phyloP scores from a whole-genome alignment of 2,888 invertebrate genomes.

The Tenthredo distinguenda region DNA sequence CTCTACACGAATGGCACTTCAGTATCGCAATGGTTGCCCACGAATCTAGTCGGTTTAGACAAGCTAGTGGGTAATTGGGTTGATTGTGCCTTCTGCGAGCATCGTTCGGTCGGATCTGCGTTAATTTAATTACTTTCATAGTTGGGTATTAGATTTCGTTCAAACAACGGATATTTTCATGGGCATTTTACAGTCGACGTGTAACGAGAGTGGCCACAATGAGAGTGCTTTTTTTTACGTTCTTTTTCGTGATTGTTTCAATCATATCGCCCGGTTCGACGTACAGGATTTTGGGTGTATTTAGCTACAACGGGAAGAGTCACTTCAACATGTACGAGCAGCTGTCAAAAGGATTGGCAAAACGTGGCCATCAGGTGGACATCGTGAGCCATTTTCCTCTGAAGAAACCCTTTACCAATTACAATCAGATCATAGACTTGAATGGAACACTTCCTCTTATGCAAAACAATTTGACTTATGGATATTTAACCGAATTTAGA shows the following conservation, averaged over 20 bases:
- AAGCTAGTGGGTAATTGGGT: not conserved
- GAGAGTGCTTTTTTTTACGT: not conserved
- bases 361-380: slow-evolving; percentile 76
- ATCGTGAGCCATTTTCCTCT: slow-evolving; percentile 62
- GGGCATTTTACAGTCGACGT: not conserved
- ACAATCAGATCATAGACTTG: not conserved
- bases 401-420: slow-evolving; percentile 28
- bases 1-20: too few relatives aligned
- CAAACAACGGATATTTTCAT: not conserved
- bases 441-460: not conserved
- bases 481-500: not conserved
- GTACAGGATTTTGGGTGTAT: slow-evolving; percentile 76
- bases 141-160: not conserved
- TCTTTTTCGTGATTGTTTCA: not conserved
- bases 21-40: too few relatives aligned
- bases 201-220: not conserved
- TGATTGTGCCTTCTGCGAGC: too few relatives aligned
- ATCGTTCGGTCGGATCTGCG: too few relatives aligned
- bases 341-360: slow-evolving; percentile 74
- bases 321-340: slow-evolving; percentile 78
- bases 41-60: not conserved
- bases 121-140: too few relatives aligned
- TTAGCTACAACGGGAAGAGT: slow-evolving; percentile 77
- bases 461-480: slow-evolving; percentile 14
- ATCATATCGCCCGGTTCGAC: slow-evolving; percentile 60